Base-by-base conservation (phyloP, 2,888 invertebrate species). In the Dastarcus helophoroides region DNA sequence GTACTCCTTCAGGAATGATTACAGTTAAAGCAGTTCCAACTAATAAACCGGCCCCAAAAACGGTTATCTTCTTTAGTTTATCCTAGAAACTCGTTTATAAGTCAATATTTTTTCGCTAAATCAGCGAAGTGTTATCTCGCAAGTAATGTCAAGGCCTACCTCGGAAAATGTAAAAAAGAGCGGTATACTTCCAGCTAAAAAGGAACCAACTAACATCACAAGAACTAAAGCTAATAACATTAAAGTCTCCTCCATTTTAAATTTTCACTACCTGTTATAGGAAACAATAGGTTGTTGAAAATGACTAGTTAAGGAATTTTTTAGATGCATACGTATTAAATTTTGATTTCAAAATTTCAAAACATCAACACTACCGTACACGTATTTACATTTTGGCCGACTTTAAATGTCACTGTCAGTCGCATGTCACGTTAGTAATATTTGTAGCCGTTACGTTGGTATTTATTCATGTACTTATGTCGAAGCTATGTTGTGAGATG, bases 1-100 rank as follows among this genome's bases (percentile, higher is more conserved):
- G 71, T n/a, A 98, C 86, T 4, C 98, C 98, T 65, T 98, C 98
- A 0, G 98, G 98, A 46, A 98, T 95, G 32, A 98, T 98, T 1
- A 98, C 97, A 3, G 93, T 86, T 16, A 99, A 62, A 0, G 98
- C 95, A 14, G 98, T 97, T 2, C 98, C 98, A 1, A 98, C 94
- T 1, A 98, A 69, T 4, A 98, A 70, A 1, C 98, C 98, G 4
- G 98, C 97, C 30, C 98, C 98, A 40, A 98, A 76, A 8, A 95
- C 84, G 14, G 95, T 93, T 17, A 95, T 81, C 51, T 89, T 72
- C 54, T 93, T 86, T 16, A 98, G 67, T 60, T 91, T 94, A 36
- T 89, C 88, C 94, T 97, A 59, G 40, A 69, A 64, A 41, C 40
- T 6, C 4, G n/a, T n/a, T 14, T 3, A 25, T 4, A 4, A 25